Conservation (phyloP, 2,888 invertebrate genomes). For the Metopia argyrocephala region DNA sequence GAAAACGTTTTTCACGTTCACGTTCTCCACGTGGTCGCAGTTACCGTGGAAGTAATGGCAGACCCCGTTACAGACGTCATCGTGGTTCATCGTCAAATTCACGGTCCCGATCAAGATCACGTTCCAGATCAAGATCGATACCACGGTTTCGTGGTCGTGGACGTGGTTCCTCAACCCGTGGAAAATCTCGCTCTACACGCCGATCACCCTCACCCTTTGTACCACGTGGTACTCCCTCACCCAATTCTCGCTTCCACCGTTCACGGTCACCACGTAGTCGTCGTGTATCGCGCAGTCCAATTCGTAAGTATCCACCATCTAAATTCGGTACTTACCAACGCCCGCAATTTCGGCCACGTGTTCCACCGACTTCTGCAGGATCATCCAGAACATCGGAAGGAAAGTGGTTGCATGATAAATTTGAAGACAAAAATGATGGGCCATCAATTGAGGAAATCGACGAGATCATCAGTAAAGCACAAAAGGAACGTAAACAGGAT, state of each 20-base stretch:
- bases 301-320: slow-evolving; percentile 10
- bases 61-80: slow-evolving; percentile 66
- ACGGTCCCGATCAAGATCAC: slow-evolving; percentile 69
- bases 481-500: slow-evolving; percentile 81
- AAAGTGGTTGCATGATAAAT: slow-evolving; percentile 80
- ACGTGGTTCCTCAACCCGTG: slow-evolving; percentile 68
- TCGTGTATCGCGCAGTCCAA: slow-evolving; percentile 47
- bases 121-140: slow-evolving; percentile 37
- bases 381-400: slow-evolving; percentile 68
- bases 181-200: slow-evolving; percentile 73
- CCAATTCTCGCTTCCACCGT: slow-evolving; percentile 78
- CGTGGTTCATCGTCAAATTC: slow-evolving; percentile 71
- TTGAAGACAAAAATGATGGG: slow-evolving; percentile 75
- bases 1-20: slow-evolving; percentile 56
- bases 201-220: slow-evolving; percentile 72
- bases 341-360: slow-evolving; percentile 56
- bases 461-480: slow-evolving; percentile 80
- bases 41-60: slow-evolving; percentile 27
- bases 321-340: slow-evolving; percentile 69
- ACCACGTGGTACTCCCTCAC: slow-evolving; percentile 82
- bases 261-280: slow-evolving; percentile 73
- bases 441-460: slow-evolving; percentile 80
- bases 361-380: slow-evolving; percentile 4
- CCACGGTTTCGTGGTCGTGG: slow-evolving; percentile 55
- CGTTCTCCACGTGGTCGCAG: slow-evolving; percentile 66